Conservation (phyloP, 1,140 invertebrate species). For the Acromyrmex heyeri region DNA sequence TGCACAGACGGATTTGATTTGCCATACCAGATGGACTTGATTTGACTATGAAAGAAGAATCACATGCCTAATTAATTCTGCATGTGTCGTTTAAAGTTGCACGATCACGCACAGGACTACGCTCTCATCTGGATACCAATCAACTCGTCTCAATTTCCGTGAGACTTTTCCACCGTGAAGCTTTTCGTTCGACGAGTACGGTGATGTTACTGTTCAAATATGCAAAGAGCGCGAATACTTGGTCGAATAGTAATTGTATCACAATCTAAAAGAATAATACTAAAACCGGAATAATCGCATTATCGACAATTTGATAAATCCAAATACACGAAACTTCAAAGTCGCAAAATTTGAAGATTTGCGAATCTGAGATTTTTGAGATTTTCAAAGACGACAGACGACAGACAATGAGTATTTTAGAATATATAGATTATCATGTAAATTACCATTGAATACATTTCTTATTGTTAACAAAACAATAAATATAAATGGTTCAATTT, state of each 20-base stretch:
- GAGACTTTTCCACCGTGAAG: conserved; percentile 4
- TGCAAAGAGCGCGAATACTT: conserved; percentile 12
- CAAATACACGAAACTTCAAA: not conserved
- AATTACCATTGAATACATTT: not conserved
- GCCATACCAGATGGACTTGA: not conserved
- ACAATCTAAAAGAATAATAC: not conserved
- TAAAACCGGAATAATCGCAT: conserved; percentile 8
- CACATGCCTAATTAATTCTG: conserved; percentile 34
- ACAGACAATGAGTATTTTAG: not conserved
- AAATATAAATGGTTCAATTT: not conserved
- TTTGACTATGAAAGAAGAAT: not conserved
- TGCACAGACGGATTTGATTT: not conserved
- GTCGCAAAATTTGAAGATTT: not conserved
- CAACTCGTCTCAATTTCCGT: conserved; percentile 23
- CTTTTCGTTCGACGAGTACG: not conserved
- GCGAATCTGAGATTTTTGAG: not conserved
- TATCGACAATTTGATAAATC: not conserved
- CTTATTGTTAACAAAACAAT: not conserved
- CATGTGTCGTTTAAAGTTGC: conserved; percentile 34
- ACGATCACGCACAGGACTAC: conserved; percentile 13
- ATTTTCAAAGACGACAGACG: not conserved
- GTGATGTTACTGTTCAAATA: not conserved
- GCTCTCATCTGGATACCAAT: conserved; percentile 16
- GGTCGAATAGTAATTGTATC: conserved; percentile 19
- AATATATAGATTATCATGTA: not conserved